Evolutionary conservation across 2,888 invertebrate genomes (phyloP).

Genomic region (Drosophila kambysellisi): DNA sequence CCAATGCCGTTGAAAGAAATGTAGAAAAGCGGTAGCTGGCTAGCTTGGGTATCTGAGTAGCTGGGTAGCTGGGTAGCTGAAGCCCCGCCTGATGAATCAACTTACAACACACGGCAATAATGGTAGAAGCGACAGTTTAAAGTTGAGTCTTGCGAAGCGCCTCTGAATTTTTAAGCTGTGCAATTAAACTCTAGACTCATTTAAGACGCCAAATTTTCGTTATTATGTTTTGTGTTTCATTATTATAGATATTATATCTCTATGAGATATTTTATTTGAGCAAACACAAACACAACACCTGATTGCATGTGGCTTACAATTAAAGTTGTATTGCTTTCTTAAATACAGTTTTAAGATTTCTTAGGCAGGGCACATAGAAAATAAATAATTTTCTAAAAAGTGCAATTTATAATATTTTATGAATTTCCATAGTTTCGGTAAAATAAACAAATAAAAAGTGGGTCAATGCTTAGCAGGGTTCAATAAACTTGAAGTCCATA

Average conservation of each 20-base stretch:
- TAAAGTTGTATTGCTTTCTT: constrained; percentile 1
- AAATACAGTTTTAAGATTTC: neutral
- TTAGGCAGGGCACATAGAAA: neutral
- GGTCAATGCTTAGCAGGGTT: constrained; percentile 50
- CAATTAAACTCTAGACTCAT: constrained; percentile 36
- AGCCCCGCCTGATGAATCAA: constrained; percentile 67
- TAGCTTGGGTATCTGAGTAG: constrained; percentile 29
- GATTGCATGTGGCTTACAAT: constrained; percentile 21
- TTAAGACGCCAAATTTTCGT: constrained; percentile 44
- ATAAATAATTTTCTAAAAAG: neutral
- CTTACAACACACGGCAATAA: constrained; percentile 20
- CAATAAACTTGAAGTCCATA: constrained; percentile 50
- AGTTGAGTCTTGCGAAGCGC: constrained; percentile 50
- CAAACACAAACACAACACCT: constrained; percentile 4
- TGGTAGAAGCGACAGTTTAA: constrained; percentile 56
- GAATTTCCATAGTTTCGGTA: constrained; percentile 8
- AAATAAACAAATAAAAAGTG: constrained; percentile 25
- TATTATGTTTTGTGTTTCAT: constrained; percentile 40
- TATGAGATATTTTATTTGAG: constrained; percentile 12
- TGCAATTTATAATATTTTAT: neutral
- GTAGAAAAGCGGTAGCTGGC: constrained; percentile 64
- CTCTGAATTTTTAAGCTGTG: constrained; percentile 25
- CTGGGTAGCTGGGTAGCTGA: constrained; percentile 24
- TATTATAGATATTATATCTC: constrained; percentile 1
- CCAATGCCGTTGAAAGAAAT: constrained; percentile 71